These are phyloP conservation scores for Pseudorectes ferrugineus DNA, from an alignment of 2,113 vertebrate genomes.

Conservation along the genomic window DNA sequence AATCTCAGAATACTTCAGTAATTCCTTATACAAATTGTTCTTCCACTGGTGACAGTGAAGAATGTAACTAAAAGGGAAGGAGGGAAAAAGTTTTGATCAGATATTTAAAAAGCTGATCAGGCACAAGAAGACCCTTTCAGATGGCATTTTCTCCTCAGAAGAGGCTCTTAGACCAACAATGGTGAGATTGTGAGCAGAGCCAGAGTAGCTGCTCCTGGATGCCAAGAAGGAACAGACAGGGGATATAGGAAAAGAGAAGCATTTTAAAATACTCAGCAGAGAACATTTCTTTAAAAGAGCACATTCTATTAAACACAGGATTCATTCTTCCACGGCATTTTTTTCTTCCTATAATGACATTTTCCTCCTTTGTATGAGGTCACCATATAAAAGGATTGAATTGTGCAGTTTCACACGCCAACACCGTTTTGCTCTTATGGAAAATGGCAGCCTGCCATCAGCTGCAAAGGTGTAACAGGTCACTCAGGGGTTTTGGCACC, in stretches of 20 bases:
- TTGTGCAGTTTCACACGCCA: slow-evolving; percentile 14
- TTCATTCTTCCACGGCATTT: slow-evolving; percentile 44
- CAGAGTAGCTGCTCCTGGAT: neutral
- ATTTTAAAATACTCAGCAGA: neutral
- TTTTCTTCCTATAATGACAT: slow-evolving; percentile 18
- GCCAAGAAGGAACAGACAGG: slow-evolving; percentile 11
- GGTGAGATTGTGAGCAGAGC: neutral
- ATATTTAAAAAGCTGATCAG: neutral
- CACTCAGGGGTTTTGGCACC: neutral
- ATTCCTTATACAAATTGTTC: neutral
- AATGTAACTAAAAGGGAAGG: neutral
- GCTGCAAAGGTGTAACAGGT: slow-evolving; percentile 41
- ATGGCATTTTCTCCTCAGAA: neutral
- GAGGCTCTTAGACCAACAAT: neutral
- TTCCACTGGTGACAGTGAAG: neutral
- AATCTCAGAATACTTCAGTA: neutral
- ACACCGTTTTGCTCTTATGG: neutral
- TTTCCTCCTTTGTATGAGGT: slow-evolving; percentile 13
- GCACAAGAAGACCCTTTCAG: slow-evolving; percentile 9
- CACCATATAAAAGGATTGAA: neutral
- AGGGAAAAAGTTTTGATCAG: neutral
- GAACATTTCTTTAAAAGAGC: slow-evolving; percentile 11
- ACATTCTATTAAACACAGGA: slow-evolving; percentile 29
- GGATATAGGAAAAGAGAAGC: neutral
- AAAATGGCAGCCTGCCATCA: slow-evolving; percentile 14